phyloP scores from a whole-genome alignment of 2,888 invertebrate genomes.

The Diarsia mendica region DNA sequence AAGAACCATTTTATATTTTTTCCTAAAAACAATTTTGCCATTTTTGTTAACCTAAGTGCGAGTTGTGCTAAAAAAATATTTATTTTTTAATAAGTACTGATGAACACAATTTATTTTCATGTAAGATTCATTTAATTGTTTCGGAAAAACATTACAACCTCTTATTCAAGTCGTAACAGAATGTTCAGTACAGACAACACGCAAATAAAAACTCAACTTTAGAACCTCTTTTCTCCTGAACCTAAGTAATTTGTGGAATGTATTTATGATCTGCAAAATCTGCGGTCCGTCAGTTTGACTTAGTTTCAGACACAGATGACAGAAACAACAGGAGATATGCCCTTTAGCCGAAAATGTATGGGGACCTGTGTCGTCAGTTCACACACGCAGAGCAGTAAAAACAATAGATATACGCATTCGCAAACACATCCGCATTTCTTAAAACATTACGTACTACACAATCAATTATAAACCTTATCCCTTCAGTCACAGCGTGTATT shows the following conservation, averaged over 20 bases:
- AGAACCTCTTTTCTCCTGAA: background rate
- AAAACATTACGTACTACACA: too few species aligned
- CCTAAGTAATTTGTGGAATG: slow-evolving; percentile 7
- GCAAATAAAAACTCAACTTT: background rate
- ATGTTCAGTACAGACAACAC: background rate
- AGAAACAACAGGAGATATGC: too few species aligned
- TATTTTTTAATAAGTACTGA: too few species aligned
- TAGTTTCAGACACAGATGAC: too few species aligned
- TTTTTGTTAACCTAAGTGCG: background rate
- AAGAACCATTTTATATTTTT: background rate
- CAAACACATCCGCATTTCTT: too few species aligned
- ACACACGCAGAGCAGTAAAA: too few species aligned
- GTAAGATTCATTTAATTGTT: background rate
- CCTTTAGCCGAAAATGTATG: too few species aligned
- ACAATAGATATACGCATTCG: too few species aligned
- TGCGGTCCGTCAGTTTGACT: slow-evolving; percentile 8
- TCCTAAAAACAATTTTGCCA: background rate
- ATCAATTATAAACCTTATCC: too few species aligned
- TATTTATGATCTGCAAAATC: slow-evolving; percentile 20
- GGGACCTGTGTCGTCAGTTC: too few species aligned
- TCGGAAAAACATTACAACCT: background rate
- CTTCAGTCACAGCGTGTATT: too few species aligned
- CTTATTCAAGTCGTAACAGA: background rate
- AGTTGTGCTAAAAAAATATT: background rate
- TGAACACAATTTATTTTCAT: background rate